Evolutionary conservation across 2,113 vertebrate species (phyloP), one percentile per base, ranked within the genome.

Genomic region (Nothobranchius furzeri): DNA sequence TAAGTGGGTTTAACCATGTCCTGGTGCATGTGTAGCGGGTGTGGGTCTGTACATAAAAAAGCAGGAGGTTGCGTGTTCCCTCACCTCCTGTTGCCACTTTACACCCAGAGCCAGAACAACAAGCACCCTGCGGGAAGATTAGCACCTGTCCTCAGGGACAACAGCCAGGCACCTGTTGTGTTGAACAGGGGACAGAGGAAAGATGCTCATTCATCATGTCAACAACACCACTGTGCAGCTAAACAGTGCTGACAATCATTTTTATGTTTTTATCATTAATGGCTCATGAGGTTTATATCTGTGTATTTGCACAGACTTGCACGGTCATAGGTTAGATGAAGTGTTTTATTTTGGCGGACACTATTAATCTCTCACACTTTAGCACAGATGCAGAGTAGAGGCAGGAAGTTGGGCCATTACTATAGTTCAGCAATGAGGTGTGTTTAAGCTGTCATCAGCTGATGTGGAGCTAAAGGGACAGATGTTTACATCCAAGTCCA

Each of bases 1-100:
- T 81, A 89, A 84, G 79, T 81, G 76, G 76, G 73, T 73, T 82
- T 79, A 75, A 65, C 76, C 62, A 20, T 76, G 63, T 69, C 71
- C 17, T 12, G 72, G 63, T 68, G 47, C 50, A 9, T 72, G 74
- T 46, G 35, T 61, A 63, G 48, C 66, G 67, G 63, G 54, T 65
- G 68, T 81, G 79, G 0, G 5, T 51, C 70, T 83, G 51, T 75
- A 76, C 68, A 73, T 74, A 83, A 83, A 76, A 61, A 12, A 1
- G 11, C 20, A 24, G n/a, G n/a, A 45, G 56, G 55, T 58, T 76
- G 45, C 24, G 40, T 70, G 60, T 80, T 64, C 60, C 61, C 59
- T 66, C 48, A 50, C 68, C 60, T 73, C 65, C 42, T 8, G 20
- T 68, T 43, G 70, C 20, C 9, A 55, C 58, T 50, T 70, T 73